Percentiles rank a stretch among this genome's conserved stretches.
Conservation (phyloP, 2,797 vertebrate genomes). For the Acrossocheilus wenchowensis region DNA sequence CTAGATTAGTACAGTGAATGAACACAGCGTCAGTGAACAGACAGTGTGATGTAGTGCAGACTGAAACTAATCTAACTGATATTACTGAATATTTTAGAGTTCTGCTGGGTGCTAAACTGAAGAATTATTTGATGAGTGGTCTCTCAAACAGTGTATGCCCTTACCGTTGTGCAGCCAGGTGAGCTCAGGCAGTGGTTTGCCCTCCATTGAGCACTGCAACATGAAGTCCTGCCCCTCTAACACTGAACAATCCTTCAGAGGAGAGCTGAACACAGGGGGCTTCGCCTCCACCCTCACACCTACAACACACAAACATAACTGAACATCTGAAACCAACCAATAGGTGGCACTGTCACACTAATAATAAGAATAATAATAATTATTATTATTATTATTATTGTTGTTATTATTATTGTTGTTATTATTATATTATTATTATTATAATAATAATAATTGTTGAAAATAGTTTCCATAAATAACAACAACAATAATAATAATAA, state of each 20-base stretch:
- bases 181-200: conserved; percentile 76
- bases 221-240: conserved; percentile 82
- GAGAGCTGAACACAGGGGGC: conserved; percentile 78
- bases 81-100: not conserved
- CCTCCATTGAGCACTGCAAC: conserved; percentile 79
- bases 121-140: not conserved
- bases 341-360: conserved; percentile 42
- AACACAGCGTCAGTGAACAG: not conserved
- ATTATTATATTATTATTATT: not conserved
- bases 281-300: conserved; percentile 54
- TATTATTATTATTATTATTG: not conserved
- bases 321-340: conserved; percentile 16
- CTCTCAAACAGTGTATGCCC: conserved; percentile 35
- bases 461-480: too few species aligned
- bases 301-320: conserved; percentile 3
- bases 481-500: not conserved
- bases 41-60: not conserved
- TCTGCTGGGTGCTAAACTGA: not conserved
- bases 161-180: conserved; percentile 88
- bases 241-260: conserved; percentile 76
- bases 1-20: not conserved
- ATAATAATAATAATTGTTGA: not conserved
- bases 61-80: not conserved
- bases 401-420: too few species aligned
- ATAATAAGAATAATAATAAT: not conserved